Evolutionary conservation across 2,113 vertebrate genomes (phyloP).

Genomic region (Silurus glanis): DNA sequence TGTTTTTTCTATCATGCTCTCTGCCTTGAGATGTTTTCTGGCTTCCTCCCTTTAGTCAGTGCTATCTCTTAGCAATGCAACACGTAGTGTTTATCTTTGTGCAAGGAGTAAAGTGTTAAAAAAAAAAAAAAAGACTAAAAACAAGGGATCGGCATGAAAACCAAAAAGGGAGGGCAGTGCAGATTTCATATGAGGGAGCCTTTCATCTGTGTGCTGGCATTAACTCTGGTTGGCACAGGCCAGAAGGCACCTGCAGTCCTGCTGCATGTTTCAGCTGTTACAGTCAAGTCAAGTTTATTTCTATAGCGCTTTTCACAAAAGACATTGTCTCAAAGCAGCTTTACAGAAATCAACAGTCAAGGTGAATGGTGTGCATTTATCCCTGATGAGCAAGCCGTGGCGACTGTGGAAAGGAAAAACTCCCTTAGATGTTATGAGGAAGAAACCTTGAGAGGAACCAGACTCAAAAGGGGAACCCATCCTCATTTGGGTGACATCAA

Average conservation of each 20-base stretch:
- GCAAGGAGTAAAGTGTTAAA: neutral
- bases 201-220: conserved; percentile 42
- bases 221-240: conserved; percentile 35
- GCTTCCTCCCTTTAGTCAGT: neutral
- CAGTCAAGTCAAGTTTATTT: no score
- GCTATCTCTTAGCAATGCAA: neutral
- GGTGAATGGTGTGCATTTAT: no score
- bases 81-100: conserved; percentile 18
- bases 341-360: no score
- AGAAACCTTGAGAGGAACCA: no score
- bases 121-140: neutral
- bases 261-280: conserved; percentile 25
- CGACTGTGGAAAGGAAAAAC: no score
- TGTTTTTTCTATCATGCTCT: neutral
- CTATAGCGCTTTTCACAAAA: no score
- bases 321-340: no score
- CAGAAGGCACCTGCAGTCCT: conserved; percentile 33
- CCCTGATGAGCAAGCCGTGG: no score
- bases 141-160: neutral
- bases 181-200: conserved; percentile 14
- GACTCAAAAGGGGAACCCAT: no score
- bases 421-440: no score
- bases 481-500: no score
- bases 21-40: neutral
- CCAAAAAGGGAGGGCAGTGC: neutral